phyloP scores from a whole-genome alignment of 2,797 vertebrate species.

The Leptoclinus maculatus region DNA sequence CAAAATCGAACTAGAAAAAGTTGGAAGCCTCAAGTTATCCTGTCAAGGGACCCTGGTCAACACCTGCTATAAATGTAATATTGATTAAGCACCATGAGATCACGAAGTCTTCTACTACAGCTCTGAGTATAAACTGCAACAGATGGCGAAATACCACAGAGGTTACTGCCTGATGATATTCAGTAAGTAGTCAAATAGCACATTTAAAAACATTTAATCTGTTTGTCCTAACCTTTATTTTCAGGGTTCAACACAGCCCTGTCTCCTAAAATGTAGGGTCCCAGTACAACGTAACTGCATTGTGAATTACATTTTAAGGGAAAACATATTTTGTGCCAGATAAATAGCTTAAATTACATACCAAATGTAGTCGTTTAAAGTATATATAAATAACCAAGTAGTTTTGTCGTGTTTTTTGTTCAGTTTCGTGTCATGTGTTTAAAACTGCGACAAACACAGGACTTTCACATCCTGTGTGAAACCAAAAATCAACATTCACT shows the following conservation, averaged over 20 bases:
- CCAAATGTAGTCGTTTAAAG: not conserved
- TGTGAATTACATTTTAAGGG: not conserved
- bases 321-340: no score
- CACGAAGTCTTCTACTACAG: not conserved
- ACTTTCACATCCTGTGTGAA: no score
- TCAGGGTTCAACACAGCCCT: no score
- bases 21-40: not conserved
- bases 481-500: no score
- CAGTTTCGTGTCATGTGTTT: no score
- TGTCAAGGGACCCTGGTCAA: not conserved
- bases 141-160: slow-evolving; percentile 19
- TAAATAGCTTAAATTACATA: not conserved
- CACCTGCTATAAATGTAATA: slow-evolving; percentile 19
- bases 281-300: no score
- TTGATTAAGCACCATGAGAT: slow-evolving; percentile 3
- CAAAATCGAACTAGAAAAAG: not conserved
- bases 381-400: no score
- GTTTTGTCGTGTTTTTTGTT: no score
- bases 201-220: not conserved
- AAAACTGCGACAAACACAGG: no score
- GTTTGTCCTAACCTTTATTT: not conserved
- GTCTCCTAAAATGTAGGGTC: not conserved
- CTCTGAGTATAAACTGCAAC: slow-evolving; percentile 7
- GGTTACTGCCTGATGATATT: not conserved
- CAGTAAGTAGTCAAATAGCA: no score